Conservation (phyloP, 2,797 vertebrate genomes). For the Ctenopoma kingsleyae region DNA sequence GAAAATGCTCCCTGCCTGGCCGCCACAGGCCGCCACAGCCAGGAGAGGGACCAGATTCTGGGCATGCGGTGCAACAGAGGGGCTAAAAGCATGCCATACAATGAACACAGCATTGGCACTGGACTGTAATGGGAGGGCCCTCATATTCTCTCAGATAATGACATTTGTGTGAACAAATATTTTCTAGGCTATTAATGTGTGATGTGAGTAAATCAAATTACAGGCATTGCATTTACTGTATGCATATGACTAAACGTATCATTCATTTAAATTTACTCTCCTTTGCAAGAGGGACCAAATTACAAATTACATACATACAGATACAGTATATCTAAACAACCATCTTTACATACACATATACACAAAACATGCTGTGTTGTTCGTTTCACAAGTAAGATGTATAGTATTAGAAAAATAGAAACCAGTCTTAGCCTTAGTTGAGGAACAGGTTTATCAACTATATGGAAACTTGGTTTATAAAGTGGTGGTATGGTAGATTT, state of each 20-base stretch:
- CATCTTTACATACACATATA: too few relatives aligned
- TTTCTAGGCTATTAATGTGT: not conserved
- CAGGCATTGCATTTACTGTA: constrained; percentile 5
- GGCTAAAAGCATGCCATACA: constrained; percentile 53
- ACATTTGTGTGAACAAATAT: constrained; percentile 8
- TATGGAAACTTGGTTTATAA: too few relatives aligned
- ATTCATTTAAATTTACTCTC: too few relatives aligned
- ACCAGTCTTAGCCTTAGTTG: too few relatives aligned
- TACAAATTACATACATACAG: too few relatives aligned
- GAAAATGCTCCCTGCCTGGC: constrained; percentile 78
- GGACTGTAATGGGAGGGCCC: not conserved
- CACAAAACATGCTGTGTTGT: too few relatives aligned
- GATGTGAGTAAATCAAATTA: not conserved
- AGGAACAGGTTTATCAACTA: too few relatives aligned
- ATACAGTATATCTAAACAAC: too few relatives aligned
- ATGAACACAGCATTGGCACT: constrained; percentile 38
- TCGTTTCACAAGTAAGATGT: too few relatives aligned
- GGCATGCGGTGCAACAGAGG: constrained; percentile 61
- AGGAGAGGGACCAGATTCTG: constrained; percentile 75
- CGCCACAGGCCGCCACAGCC: constrained; percentile 70
- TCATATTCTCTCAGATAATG: constrained; percentile 18
- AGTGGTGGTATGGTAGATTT: too few relatives aligned
- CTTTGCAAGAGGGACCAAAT: too few relatives aligned
- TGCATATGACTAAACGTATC: not conserved
- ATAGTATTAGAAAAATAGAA: too few relatives aligned